Base-by-base conservation (phyloP, 2,797 vertebrate genomes). In the Merluccius polli region DNA sequence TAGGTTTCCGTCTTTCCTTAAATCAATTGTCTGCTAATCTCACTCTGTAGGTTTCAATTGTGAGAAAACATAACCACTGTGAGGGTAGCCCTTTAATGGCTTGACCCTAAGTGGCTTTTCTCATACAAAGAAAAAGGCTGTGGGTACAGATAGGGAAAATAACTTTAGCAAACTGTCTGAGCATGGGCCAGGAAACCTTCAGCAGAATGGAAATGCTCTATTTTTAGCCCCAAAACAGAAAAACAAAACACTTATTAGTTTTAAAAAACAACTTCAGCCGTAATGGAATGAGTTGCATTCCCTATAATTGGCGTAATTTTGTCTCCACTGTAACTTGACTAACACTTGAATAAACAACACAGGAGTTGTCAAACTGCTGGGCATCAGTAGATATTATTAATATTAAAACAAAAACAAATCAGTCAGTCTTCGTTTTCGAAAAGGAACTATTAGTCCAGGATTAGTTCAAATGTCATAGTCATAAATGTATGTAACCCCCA, bases 1-100 rank as follows among this genome's bases (percentile, higher is more conserved):
- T 88, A 90, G 88, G 88, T 93, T 95, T 95, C 93, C 96, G 94
- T 93, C 80, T 95, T 95, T 94, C 93, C 90, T 70, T 85, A 88
- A 91, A 90, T 95, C 95, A 96, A 97, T 97, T 97, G 96, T 98
- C 82, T 91, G 83, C 90, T 93, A 96, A 97, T 97, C 95, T 96
- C 90, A 89, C 85, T 86, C 78, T 84, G 81, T 81, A 81, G 89
- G 84, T 90, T 94, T 92, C 94, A 97, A 97, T 97, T 94, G 95
- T 98, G 96, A 96, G 96, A 98, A 89, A 86, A 89, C 84, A 84
- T 84, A 85, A 85, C 84, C 86, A 68, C 87, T 65, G 59, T 65
- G 59, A 27, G n/a, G 85, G 86, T 83, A 85, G 80, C 73, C 79
- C 81, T 88, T 86, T 87, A 90, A 89, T 85, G 84, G 88, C 87